These are phyloP conservation scores for Plectropomus leopardus DNA, from an alignment of 2,113 vertebrate species.

Conservation along the genomic window DNA sequence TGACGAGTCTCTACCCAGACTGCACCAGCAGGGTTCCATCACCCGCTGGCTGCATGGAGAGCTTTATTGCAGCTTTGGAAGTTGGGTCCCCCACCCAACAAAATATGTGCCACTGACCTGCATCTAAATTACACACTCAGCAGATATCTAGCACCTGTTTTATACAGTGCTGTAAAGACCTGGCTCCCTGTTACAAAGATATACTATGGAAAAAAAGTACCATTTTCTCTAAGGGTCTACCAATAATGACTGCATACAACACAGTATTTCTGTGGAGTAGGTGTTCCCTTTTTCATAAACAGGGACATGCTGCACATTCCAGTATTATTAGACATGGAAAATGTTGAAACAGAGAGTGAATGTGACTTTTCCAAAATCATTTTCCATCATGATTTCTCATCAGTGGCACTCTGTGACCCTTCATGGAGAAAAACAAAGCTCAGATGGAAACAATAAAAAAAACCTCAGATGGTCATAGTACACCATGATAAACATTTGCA, in stretches of 20 bases:
- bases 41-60: constrained; percentile 4
- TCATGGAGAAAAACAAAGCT: constrained; percentile 25
- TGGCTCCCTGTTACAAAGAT: constrained; percentile 10
- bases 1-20: constrained; percentile 10
- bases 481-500: not conserved
- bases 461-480: not conserved
- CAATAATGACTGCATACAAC: not conserved
- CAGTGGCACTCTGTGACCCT: constrained; percentile 13
- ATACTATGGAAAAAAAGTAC: not conserved
- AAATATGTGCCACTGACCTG: constrained; percentile 14
- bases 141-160: constrained; percentile 8
- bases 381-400: constrained; percentile 52
- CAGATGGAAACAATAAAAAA: constrained; percentile 13
- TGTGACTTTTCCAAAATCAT: constrained; percentile 32
- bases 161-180: constrained; percentile 9
- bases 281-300: constrained; percentile 11
- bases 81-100: not conserved
- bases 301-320: constrained; percentile 49
- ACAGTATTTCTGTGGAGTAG: not conserved
- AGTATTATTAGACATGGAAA: constrained; percentile 50
- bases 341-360: constrained; percentile 6
- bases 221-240: not conserved
- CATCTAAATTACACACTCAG: constrained; percentile 11
- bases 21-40: not conserved
- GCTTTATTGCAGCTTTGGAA: constrained; percentile 31